These are phyloP conservation scores for Zaprionus lineosus DNA, from an alignment of 2,888 invertebrate genomes.

Conservation along the genomic window DNA sequence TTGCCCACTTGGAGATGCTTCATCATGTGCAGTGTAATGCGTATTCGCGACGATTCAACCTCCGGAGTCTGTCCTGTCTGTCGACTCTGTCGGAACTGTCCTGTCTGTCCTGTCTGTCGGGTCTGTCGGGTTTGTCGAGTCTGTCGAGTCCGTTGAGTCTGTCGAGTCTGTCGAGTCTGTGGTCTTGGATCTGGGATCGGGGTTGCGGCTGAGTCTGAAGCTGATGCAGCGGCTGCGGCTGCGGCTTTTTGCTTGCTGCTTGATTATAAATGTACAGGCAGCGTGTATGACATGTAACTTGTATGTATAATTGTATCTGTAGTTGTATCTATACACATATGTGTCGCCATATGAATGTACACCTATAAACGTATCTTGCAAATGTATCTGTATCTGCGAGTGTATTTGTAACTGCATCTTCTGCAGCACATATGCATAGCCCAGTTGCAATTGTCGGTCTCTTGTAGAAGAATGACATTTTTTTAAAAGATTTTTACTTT, in stretches of 20 bases:
- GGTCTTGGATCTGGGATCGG: not conserved
- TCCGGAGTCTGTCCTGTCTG: too few relatives aligned
- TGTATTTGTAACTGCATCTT: constrained; percentile 5
- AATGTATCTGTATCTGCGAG: constrained; percentile 14
- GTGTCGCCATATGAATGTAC: not conserved
- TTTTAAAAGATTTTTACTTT: not conserved
- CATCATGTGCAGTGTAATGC: constrained; percentile 67
- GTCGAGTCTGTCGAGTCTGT: not conserved
- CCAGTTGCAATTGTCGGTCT: constrained; percentile 29
- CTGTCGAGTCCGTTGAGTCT: too few relatives aligned
- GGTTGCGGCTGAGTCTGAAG: too few relatives aligned
- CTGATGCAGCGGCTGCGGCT: constrained; percentile 5
- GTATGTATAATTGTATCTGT: constrained; percentile 29
- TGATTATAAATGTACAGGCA: constrained; percentile 72
- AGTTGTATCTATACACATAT: not conserved
- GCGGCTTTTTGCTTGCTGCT: constrained; percentile 53
- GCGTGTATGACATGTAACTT: constrained; percentile 71
- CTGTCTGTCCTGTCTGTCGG: too few relatives aligned
- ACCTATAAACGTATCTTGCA: too few relatives aligned
- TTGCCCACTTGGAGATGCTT: constrained; percentile 66
- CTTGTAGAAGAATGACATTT: not conserved
- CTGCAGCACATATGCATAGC: constrained; percentile 10
- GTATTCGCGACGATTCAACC: constrained; percentile 39
- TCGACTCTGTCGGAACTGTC: too few relatives aligned
- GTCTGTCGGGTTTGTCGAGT: too few relatives aligned